These are phyloP conservation scores for Dromas ardeola DNA, from an alignment of 2,113 vertebrate species.

Conservation along the genomic window DNA sequence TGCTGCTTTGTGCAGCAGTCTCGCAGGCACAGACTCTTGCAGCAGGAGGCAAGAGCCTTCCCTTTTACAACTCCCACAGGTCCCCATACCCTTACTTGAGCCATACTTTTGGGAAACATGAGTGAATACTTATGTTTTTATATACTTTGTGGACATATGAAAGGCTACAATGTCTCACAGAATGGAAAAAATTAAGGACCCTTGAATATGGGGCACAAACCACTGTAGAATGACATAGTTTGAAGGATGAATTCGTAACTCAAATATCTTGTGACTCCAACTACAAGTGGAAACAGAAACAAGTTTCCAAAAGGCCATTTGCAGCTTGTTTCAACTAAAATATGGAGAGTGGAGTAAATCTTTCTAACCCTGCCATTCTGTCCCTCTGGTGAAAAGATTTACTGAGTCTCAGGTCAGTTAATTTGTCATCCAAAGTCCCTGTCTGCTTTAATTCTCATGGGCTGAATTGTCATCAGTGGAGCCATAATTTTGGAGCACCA, in stretches of 20 bases:
- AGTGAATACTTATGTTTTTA: rapidly evolving
- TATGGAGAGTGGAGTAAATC: background rate
- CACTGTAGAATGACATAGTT: background rate
- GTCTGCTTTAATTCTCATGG: background rate
- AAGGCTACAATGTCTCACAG: background rate
- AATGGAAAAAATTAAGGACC: background rate
- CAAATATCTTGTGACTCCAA: background rate
- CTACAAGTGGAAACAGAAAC: background rate
- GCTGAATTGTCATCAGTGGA: background rate
- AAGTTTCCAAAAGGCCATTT: background rate
- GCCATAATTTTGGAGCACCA: background rate
- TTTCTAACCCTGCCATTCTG: background rate
- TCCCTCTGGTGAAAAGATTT: background rate
- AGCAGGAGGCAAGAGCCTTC: background rate
- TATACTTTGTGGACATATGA: background rate
- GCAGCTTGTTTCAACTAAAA: background rate
- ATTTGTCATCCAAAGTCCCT: background rate
- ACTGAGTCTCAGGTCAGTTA: background rate
- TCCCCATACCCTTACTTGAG: background rate
- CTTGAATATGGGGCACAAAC: background rate
- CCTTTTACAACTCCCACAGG: background rate
- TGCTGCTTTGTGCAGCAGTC: background rate
- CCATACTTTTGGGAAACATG: background rate
- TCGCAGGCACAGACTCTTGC: background rate
- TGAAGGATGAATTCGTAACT: background rate